Base-by-base conservation (phyloP, 2,797 vertebrate species). In the Tauraco hartlaubi region DNA sequence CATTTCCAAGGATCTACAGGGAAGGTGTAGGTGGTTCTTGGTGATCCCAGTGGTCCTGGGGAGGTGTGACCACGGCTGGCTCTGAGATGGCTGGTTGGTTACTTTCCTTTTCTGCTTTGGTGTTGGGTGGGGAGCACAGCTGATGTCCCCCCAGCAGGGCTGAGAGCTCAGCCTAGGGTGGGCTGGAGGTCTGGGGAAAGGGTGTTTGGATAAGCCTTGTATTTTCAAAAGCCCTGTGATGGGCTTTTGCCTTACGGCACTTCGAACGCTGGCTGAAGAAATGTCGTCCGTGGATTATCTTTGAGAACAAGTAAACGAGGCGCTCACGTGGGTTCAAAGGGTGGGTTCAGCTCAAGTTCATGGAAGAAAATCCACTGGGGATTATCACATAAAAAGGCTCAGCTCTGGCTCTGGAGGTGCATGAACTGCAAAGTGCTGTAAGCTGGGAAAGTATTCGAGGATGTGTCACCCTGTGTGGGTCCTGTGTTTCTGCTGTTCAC, bases 311-410 rank as follows among this genome's bases (percentile, higher is more conserved):
- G 54, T n/a, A 49, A 88, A 85, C 19, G 7, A 44, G 51, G 73
- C 85, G 66, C 85, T 92, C 93, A 92, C 8, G 20, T 90, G 73
- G 73, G 55, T 95, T 83, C 68, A 90, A 44, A 92, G 72, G 25
- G 59, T 80, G 68, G 49, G 93, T 94, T 97, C 96, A 95, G 41
- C 49, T 86, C 7, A 4, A 95, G 95, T 91, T 95, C 92, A 94
- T 11, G 23, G 55, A 86, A 51, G 66, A 63, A 90, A 95, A 84
- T 88, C 66, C 90, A 41, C n/a, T 23, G 21, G 35, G 69, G 94
- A 91, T 97, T 94, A 95, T 83, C 88, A 55, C 58, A 64, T 55
- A 64, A 35, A 84, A 94, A 88, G 66, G 58, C 76, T 96, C 88
- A 81, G 64, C 62, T 88, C 43, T 78, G 73, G 80, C 94, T 96